Base-by-base conservation (phyloP, 2,888 invertebrate genomes). In the Agelastica alni region DNA sequence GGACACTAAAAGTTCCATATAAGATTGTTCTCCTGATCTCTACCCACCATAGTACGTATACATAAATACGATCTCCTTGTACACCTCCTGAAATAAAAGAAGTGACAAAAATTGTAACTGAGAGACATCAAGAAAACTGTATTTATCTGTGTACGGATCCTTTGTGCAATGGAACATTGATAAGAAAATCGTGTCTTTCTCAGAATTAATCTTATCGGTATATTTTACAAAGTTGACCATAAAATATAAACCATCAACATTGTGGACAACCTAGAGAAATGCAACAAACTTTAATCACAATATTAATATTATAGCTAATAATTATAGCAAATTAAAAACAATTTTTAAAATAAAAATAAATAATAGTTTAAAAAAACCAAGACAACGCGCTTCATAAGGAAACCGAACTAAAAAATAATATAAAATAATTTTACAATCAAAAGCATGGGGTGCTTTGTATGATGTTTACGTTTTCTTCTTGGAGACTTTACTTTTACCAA, bases 161-260 rank as follows among this genome's bases (percentile, higher is more conserved):
- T 36, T 36, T 36, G 14, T 36, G 13, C 36, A 36, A 36, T 36
- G 14, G 36, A 36, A 14, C n/a, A 36, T 13, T 36, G 36, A 12
- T 14, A 7, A 36, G 36, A 36, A 12, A 36, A 36, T 13, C 13
- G 36, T 12, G 10, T 36, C 36, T 36, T 36, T 13, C 14, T 36
- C 13, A 36, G 14, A 36, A 36, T 36, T 2, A 7, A 7, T 36
- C 14, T 12, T 36, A 14, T 36, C 4, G 10, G 36, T 12, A 10
- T 36, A 13, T 36, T 36, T 36, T 13, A 36, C 36, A 36, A 14
- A 13, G 36, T 13, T 36, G 7, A 12, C 36, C 3, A 13, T 14
- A 36, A 36, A 36, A 13, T 36, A 36, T 13, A 36, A 36, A 36
- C 14, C 36, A 36, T 32, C 32, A 32, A 32, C 12, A 32, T 32